Evolutionary conservation across 2,113 vertebrate genomes (phyloP).

Genomic region (Aythya baeri): DNA sequence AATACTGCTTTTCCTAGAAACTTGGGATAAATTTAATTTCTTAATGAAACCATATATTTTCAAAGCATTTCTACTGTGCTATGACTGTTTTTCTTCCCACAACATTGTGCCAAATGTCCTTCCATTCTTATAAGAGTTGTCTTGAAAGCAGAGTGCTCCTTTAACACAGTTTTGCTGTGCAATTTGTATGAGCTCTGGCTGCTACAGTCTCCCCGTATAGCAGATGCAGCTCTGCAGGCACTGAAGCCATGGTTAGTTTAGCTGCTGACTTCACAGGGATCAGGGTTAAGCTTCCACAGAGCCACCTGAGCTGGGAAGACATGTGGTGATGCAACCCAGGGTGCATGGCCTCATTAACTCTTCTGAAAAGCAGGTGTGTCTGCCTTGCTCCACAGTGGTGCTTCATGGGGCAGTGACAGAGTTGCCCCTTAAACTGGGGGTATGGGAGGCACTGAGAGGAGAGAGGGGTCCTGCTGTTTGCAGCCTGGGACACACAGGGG

Average conservation of each 20-base stretch:
- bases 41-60: neutral
- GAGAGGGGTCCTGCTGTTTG: neutral
- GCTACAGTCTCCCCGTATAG: neutral
- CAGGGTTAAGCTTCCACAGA: neutral
- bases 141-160: neutral
- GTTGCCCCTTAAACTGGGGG: neutral
- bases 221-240: neutral
- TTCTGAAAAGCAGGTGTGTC: neutral
- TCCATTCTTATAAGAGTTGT: neutral
- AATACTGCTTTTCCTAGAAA: neutral
- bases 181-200: neutral
- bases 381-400: neutral
- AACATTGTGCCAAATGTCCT: neutral
- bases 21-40: neutral
- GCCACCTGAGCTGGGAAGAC: neutral
- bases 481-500: fast-evolving
- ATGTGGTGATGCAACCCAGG: neutral
- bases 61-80: neutral
- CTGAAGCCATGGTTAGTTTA: fast-evolving
- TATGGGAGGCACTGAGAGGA: neutral
- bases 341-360: neutral
- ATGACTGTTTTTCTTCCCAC: neutral
- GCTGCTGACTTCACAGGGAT: neutral
- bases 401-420: neutral
- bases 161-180: neutral